Conservation (phyloP, 2,113 vertebrate genomes). For the Acrocephalus kingi region DNA sequence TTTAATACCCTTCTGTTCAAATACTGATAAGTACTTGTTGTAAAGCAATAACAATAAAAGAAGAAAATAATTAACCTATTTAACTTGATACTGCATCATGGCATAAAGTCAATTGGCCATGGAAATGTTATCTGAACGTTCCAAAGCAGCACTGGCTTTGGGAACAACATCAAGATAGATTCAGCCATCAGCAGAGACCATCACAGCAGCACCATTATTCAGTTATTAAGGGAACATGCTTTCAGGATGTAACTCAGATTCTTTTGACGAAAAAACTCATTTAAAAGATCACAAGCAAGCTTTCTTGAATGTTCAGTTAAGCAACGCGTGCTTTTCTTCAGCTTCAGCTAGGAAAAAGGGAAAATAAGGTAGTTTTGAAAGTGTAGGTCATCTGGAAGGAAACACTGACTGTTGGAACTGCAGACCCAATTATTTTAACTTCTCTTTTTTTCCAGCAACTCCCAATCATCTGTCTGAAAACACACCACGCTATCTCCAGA, state of each 20-base stretch:
- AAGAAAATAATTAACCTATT: conserved; percentile 43
- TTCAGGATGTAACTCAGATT: not conserved
- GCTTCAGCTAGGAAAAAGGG: not conserved
- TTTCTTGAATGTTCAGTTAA: not conserved
- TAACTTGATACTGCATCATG: not conserved
- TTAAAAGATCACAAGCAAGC: not conserved
- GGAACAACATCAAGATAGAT: not conserved
- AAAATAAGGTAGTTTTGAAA: not conserved
- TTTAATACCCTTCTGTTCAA: conserved; percentile 17
- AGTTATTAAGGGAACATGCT: not conserved
- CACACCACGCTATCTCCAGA: not conserved
- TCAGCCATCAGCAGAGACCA: not conserved
- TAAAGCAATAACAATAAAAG: conserved; percentile 34
- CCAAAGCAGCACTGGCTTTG: not conserved
- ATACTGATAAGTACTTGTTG: conserved; percentile 13
- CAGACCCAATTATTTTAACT: not conserved
- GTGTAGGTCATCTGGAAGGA: not conserved
- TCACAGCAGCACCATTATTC: not conserved
- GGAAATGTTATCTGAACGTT: not conserved
- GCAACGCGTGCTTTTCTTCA: not conserved
- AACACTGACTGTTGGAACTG: not conserved
- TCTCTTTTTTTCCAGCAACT: not conserved
- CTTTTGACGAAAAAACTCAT: not conserved
- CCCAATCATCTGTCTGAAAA: not conserved
- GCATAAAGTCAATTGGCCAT: conserved; percentile 25